A percentile compares a stretch with the other conserved stretches of the same genome.
These are phyloP conservation scores for Takifugu ocellatus DNA, from an alignment of 2,797 vertebrate species.

Conservation along the genomic window DNA sequence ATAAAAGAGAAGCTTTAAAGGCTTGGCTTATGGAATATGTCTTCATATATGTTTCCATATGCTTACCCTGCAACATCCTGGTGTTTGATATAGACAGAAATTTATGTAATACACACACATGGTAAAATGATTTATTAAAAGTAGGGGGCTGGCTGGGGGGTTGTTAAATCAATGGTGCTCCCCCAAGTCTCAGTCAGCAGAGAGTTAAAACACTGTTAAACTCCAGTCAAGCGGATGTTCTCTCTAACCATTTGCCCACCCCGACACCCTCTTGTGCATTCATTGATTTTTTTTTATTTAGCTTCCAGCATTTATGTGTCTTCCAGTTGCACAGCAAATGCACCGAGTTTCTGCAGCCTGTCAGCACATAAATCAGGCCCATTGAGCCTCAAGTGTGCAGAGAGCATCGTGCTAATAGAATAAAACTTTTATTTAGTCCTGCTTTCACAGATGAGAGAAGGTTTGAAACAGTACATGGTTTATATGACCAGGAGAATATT, in stretches of 20 bases:
- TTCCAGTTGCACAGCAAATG: constrained; percentile 44
- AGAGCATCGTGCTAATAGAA: constrained; percentile 55
- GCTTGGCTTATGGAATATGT: too few species aligned
- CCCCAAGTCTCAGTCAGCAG: constrained; percentile 64
- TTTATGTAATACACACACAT: constrained; percentile 20
- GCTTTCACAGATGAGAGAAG: constrained; percentile 31
- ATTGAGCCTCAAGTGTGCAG: constrained; percentile 34
- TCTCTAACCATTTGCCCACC: constrained; percentile 62
- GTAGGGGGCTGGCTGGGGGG: constrained; percentile 41
- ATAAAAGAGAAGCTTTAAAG: too few species aligned
- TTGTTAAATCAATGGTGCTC: constrained; percentile 68
- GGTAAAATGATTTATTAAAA: constrained; percentile 69
- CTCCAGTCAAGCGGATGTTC: constrained; percentile 58
- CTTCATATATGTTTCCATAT: too few species aligned
- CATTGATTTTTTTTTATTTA: constrained; percentile 73
- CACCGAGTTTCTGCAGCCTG: constrained; percentile 42
- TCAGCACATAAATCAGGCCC: constrained; percentile 67
- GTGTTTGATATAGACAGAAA: constrained; percentile 36
- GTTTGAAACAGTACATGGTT: constrained; percentile 8
- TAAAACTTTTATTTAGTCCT: constrained; percentile 63
- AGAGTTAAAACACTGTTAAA: constrained; percentile 74
- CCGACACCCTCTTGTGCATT: constrained; percentile 2
- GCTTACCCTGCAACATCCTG: constrained; percentile 11
- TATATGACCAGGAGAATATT: too few species aligned
- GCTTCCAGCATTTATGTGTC: constrained; percentile 69